These are phyloP conservation scores for Gonioctena quinquepunctata DNA, from an alignment of 1,140 invertebrate species.

Conservation along the genomic window DNA sequence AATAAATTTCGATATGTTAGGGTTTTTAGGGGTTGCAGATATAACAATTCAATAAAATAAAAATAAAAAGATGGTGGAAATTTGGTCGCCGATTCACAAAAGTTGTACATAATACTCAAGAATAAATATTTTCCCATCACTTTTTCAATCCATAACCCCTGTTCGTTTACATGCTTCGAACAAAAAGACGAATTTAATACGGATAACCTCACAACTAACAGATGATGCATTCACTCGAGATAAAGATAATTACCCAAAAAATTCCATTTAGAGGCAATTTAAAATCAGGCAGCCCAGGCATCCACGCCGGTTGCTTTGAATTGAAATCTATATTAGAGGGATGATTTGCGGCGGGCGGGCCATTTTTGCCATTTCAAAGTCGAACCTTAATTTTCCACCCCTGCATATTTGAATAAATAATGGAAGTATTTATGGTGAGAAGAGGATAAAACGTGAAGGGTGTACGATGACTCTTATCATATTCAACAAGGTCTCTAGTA, in stretches of 20 bases:
- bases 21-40: too few species aligned
- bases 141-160: too few species aligned
- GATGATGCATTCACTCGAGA: neutral
- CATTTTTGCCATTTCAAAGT: slow-evolving; percentile 18
- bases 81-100: too few species aligned
- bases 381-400: slow-evolving; percentile 1
- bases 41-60: too few species aligned
- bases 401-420: slow-evolving; percentile 13
- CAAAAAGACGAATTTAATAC: too few species aligned
- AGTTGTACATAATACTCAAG: too few species aligned
- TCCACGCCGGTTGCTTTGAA: neutral
- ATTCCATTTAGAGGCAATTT: slow-evolving; percentile 4
- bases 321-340: slow-evolving; percentile 5
- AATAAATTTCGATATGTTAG: too few species aligned
- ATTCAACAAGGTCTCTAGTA: too few species aligned
- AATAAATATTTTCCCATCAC: too few species aligned
- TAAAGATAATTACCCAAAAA: slow-evolving; percentile 5
- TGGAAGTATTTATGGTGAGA: slow-evolving; percentile 9
- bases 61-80: too few species aligned
- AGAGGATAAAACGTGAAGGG: neutral
- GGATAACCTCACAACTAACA: neutral
- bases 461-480: neutral
- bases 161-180: too few species aligned
- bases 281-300: neutral
- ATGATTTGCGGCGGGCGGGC: neutral